Base-by-base conservation (phyloP, 2,113 vertebrate genomes). In the Pseudonaja textilis region DNA sequence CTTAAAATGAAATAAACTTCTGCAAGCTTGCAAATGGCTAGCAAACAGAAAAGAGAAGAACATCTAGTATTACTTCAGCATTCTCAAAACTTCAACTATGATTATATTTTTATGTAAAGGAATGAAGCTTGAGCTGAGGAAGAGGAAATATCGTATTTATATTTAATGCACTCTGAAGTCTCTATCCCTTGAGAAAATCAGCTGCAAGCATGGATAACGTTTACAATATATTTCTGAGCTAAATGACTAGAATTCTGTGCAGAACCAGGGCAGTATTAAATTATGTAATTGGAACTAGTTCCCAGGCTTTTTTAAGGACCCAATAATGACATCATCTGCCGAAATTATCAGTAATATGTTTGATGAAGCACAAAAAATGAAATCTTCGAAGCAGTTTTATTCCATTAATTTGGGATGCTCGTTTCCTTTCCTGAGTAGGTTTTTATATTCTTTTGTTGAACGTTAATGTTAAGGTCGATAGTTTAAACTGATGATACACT, bases 101-200 rank as follows among this genome's bases (percentile, higher is more conserved):
- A 88, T 74, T 88, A 55, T 55, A 55, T 34, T 88, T 29, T 42
- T 88, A 54, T 16, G 74, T 45, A 61, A 64, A 56, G 50, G 1
- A 89, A 16, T 55, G 20, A 88, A 39, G 4, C 54, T 74, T 88
- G 52, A 5, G 16, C 88, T 56, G 54, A 29, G 22, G 14, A 42
- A 42, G 20, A 25, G 11, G 39, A 25, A 3, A 22, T 29, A 88
- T 39, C 39, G 1, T 26, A 47, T 61, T 34, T 69, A 14, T 34
- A n/a, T 26, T 87, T 88, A 92, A 87, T 16, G 57, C 47, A 42
- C 54, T 69, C 59, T 74, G 86, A 92, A 92, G 54, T 69, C 81
- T 92, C 87, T 14, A 34, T 54, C 54, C 81, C 90, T 91, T 59
- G 34, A 34, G 56, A 54, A 39, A 55, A 52, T 59, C 29, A 29